Evolutionary conservation across 2,797 vertebrate genomes (phyloP).

Genomic region (Nannoperca australis): DNA sequence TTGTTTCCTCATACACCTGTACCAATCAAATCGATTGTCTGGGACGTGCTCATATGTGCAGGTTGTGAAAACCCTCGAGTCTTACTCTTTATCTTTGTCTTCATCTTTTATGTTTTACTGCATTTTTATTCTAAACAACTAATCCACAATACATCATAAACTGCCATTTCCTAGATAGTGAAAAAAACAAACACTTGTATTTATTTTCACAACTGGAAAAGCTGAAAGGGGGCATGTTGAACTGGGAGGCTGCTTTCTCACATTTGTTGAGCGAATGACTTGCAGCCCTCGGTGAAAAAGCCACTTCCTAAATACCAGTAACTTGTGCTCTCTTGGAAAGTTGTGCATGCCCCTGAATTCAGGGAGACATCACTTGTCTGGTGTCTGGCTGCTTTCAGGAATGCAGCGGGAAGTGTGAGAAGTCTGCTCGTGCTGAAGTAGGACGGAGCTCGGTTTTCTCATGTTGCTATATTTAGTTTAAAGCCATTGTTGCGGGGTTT

Average conservation of each 20-base stretch:
- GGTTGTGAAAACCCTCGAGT: not conserved
- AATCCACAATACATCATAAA: not conserved
- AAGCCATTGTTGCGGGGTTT: conserved; percentile 13
- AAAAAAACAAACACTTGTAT: not conserved
- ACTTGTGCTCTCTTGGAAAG: conserved; percentile 67
- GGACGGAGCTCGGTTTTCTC: conserved; percentile 51
- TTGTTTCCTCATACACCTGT: conserved; percentile 23
- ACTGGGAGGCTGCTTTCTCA: not conserved
- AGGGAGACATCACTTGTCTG: conserved; percentile 62
- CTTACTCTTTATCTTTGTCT: not conserved
- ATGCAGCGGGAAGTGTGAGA: conserved; percentile 63
- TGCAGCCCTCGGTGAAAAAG: conserved; percentile 40
- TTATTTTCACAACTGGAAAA: not conserved
- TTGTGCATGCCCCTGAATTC: conserved; percentile 67
- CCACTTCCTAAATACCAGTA: conserved; percentile 65
- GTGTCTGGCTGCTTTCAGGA: conserved; percentile 57
- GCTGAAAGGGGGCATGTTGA: not conserved
- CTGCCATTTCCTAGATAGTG: not conserved
- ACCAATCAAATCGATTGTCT: not conserved
- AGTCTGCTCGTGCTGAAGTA: conserved; percentile 36
- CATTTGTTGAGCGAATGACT: conserved; percentile 21
- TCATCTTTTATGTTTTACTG: too few relatives aligned
- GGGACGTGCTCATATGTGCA: not conserved
- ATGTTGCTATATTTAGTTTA: conserved; percentile 3
- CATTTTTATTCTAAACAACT: not conserved